Conservation (phyloP, 2,888 invertebrate species). For the Macropis europaea region DNA sequence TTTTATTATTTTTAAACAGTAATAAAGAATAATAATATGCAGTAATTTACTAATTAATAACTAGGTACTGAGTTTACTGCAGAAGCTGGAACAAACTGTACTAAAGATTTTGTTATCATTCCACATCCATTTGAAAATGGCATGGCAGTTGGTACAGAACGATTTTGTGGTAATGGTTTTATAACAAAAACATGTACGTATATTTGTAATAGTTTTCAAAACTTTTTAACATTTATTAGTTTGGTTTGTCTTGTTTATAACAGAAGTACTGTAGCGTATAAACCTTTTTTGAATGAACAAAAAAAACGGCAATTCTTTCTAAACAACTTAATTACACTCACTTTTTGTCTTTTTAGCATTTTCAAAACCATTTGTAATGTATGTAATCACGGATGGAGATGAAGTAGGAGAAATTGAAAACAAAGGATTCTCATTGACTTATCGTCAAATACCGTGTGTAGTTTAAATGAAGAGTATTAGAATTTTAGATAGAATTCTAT, state of each 20-base stretch:
- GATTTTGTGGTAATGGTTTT: conserved; percentile 89
- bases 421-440: conserved; percentile 87
- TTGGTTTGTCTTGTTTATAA: neutral
- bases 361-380: conserved; percentile 87
- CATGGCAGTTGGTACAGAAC: conserved; percentile 81
- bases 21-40: neutral
- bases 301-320: neutral
- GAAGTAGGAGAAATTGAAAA: conserved; percentile 86
- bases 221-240: neutral
- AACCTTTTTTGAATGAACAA: neutral
- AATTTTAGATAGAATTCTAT: conserved; percentile 4
- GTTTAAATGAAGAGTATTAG: conserved; percentile 44
- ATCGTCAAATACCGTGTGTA: conserved; percentile 85
- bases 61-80: conserved; percentile 81
- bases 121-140: conserved; percentile 83
- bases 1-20: no score
- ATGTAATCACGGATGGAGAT: conserved; percentile 85
- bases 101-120: conserved; percentile 88
- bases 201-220: conserved; percentile 51
- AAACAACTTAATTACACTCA: no score
- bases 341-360: conserved; percentile 80
- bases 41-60: neutral
- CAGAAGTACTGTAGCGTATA: neutral
- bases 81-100: conserved; percentile 83
- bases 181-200: conserved; percentile 84